Evolutionary conservation across 1,140 invertebrate genomes (phyloP), one percentile per base, ranked within the genome.

Genomic region (Ostrea edulis): DNA sequence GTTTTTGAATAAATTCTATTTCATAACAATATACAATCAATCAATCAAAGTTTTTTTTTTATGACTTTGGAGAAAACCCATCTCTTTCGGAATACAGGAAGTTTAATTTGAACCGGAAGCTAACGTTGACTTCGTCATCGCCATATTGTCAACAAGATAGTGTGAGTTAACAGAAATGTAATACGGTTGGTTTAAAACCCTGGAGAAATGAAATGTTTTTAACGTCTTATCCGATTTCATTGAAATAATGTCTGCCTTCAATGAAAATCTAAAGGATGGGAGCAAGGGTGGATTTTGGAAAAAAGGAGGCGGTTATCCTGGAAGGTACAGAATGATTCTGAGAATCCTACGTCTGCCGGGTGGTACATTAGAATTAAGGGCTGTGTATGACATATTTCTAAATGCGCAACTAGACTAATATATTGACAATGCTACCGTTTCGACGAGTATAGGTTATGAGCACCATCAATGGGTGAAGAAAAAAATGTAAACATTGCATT

Each of bases 201-300:
- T 20, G 9, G n/a, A 25, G 68, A 29, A 29, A 71, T 25, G 68
- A 11, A 29, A 71, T 9, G 68, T 71, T 62, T 62, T n/a, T 62
- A 35, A 35, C 22, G 25, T 35, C 22, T 12, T 35, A 29, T 8
- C 9, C 22, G 9, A 12, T 35, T 71, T 71, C 14, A 12, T 71
- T 35, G 8, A 25, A 71, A 71, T 12, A 53, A 91, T 91, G 91
- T 91, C 91, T 68, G 86, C 83, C 53, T 51, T 87, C 8, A 87
- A 86, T 65, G 84, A 29, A 84, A 44, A 86, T 58, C 44, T 86
- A 12, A 91, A 91, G 82, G 91, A 92, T 81, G 86, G 89, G 62
- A 89, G 54, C 51, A 91, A 91, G 86, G 62, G 90, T 82, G 90
- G 91, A 65, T 93, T 93, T 81, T 93, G 93, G 93, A 93, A 93